These are phyloP conservation scores for Lasioglossum villosulum DNA, from an alignment of 2,888 invertebrate species.

Conservation along the genomic window DNA sequence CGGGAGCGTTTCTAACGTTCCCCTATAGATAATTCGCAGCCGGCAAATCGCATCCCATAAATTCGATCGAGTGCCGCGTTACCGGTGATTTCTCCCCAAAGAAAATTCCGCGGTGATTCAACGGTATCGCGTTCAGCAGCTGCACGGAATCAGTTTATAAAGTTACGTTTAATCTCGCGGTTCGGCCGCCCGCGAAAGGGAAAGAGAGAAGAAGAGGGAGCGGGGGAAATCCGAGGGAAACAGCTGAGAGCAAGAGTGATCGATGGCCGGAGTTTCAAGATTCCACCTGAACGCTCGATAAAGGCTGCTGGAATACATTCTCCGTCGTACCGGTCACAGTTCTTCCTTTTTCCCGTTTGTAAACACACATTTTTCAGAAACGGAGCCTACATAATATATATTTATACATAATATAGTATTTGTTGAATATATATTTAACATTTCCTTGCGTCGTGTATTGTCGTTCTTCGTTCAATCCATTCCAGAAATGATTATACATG, in stretches of 20 bases:
- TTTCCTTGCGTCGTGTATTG: not conserved
- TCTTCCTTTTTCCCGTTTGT: not conserved
- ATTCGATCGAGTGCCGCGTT: slow-evolving; percentile 6
- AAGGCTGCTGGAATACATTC: not conserved
- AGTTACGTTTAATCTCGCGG: slow-evolving; percentile 33
- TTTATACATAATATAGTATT: not conserved
- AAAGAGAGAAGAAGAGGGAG: not conserved
- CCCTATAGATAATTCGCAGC: not conserved
- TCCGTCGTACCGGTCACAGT: not conserved
- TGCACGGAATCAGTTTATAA: slow-evolving; percentile 26
- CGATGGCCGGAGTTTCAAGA: slow-evolving; percentile 33
- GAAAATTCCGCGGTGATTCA: slow-evolving; percentile 4
- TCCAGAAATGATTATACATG: not conserved
- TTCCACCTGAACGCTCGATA: slow-evolving; percentile 28
- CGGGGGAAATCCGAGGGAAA: slow-evolving; percentile 11
- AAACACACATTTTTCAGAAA: slow-evolving; percentile 30
- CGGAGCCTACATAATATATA: slow-evolving; percentile 13
- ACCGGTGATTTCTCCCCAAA: slow-evolving; percentile 11
- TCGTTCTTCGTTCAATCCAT: not conserved
- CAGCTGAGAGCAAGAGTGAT: slow-evolving; percentile 35
- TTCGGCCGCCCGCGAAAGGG: not conserved
- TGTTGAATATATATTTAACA: not conserved
- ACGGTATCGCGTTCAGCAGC: not conserved
- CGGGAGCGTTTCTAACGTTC: not conserved
- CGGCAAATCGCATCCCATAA: slow-evolving; percentile 1